Conservation (phyloP, 2,113 vertebrate species). For the Pterocles burchelli region DNA sequence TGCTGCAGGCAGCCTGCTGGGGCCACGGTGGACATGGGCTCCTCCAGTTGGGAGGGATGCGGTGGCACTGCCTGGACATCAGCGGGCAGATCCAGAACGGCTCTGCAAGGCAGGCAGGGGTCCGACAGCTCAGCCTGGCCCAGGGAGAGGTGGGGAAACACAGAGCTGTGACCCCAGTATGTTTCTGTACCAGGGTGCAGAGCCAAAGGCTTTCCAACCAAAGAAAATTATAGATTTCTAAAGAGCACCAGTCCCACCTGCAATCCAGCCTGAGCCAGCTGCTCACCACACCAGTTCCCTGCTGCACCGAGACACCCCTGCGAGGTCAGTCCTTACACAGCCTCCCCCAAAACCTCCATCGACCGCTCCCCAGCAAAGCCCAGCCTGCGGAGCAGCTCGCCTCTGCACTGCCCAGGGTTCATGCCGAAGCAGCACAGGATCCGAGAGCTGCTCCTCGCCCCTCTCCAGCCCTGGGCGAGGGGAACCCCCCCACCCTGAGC, state of each 20-base stretch:
- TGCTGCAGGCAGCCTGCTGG: not conserved
- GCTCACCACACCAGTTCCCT: not conserved
- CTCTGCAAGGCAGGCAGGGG: not conserved
- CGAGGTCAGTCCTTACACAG: not conserved
- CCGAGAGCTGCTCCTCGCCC: not conserved
- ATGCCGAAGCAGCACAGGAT: fast-evolving
- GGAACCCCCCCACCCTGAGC: fast-evolving
- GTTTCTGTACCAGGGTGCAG: not conserved
- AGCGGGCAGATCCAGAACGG: fast-evolving
- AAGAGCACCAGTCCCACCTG: not conserved
- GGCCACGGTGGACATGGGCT: not conserved
- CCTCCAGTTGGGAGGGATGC: fast-evolving
- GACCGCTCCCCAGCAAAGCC: fast-evolving
- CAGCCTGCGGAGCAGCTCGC: not conserved
- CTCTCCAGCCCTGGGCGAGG: not conserved
- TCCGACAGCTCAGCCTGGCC: not conserved
- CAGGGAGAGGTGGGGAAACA: not conserved
- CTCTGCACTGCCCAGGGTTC: not conserved
- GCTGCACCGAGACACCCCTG: not conserved
- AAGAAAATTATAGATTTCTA: not conserved
- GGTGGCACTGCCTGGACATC: not conserved
- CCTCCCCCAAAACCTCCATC: not conserved
- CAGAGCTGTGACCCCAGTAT: fast-evolving
- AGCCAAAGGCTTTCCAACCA: fast-evolving
- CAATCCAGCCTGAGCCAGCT: fast-evolving